Evolutionary conservation across 2,797 vertebrate genomes (phyloP).

Genomic region (Aldrovandia affinis): DNA sequence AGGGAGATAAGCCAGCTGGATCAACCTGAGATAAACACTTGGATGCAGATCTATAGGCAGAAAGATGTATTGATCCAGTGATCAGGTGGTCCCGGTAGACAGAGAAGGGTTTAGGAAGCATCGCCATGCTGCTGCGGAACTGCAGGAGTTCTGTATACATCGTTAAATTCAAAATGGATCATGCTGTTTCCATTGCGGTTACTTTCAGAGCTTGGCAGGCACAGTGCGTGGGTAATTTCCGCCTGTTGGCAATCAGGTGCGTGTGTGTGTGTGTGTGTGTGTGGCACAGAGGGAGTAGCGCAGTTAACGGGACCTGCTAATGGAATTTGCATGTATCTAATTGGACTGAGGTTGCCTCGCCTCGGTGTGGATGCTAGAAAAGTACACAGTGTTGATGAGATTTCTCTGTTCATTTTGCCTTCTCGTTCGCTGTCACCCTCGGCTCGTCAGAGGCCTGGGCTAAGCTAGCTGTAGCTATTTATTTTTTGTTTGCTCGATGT

Average conservation of each 20-base stretch:
- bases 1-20: conserved; percentile 30
- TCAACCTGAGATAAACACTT: conserved; percentile 39
- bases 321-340: conserved; percentile 4
- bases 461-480: not conserved
- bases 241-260: too few species aligned
- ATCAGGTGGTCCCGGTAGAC: conserved; percentile 38
- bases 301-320: not conserved
- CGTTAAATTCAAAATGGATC: conserved; percentile 44
- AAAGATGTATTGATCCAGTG: conserved; percentile 49
- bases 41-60: conserved; percentile 22
- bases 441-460: conserved; percentile 21
- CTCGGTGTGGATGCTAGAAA: not conserved
- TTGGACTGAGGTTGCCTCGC: conserved; percentile 20
- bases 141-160: conserved; percentile 35
- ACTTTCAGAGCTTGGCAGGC: conserved; percentile 9
- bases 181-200: conserved; percentile 34
- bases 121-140: conserved; percentile 43
- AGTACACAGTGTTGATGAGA: conserved; percentile 39
- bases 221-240: too few species aligned
- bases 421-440: conserved; percentile 25
- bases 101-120: conserved; percentile 34
- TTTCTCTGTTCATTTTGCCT: conserved; percentile 28
- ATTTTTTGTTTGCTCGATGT: not conserved
- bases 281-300: not conserved
- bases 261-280: conserved; percentile 12